Evolutionary conservation across 2,888 invertebrate species (phyloP).

Genomic region (Tachystola acroxantha): DNA sequence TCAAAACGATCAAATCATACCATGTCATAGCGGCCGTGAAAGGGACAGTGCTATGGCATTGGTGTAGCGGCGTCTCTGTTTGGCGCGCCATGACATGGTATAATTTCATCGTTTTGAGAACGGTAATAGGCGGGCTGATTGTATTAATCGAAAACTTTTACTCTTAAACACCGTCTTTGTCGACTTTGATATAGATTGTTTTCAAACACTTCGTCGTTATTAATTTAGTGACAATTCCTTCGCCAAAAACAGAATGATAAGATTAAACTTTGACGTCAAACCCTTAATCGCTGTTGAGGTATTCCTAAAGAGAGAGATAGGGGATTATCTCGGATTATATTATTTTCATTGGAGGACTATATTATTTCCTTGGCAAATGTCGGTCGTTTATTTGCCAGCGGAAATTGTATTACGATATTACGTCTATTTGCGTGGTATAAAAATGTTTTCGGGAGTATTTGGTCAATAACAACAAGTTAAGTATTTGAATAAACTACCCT

Average conservation of each 20-base stretch:
- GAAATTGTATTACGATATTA: slow-evolving; percentile 1
- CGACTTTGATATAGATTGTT: not conserved
- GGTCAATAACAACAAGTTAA: too few relatives aligned
- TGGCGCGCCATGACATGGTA: too few relatives aligned
- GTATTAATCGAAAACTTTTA: too few relatives aligned
- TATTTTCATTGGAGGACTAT: slow-evolving; percentile 15
- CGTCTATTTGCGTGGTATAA: not conserved
- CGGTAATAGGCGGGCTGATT: too few relatives aligned
- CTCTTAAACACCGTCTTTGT: not conserved
- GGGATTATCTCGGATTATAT: slow-evolving; percentile 17
- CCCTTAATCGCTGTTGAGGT: slow-evolving; percentile 12
- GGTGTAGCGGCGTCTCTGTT: too few relatives aligned
- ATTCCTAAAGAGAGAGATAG: slow-evolving; percentile 9
- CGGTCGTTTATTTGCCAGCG: not conserved
- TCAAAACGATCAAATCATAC: too few relatives aligned
- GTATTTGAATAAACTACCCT: too few relatives aligned
- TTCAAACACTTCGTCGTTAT: slow-evolving; percentile 1
- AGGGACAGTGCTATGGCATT: too few relatives aligned
- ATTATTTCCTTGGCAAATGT: slow-evolving; percentile 14
- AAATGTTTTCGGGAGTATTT: not conserved
- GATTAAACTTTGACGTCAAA: slow-evolving; percentile 4
- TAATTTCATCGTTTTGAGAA: too few relatives aligned
- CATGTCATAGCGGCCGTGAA: too few relatives aligned
- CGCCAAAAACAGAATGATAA: slow-evolving; percentile 10
- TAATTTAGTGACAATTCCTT: slow-evolving; percentile 5